A percentile compares a stretch with the other conserved stretches of the same genome.
Conservation (phyloP, 2,888 invertebrate species). For the Tricholauxania praeusta region DNA sequence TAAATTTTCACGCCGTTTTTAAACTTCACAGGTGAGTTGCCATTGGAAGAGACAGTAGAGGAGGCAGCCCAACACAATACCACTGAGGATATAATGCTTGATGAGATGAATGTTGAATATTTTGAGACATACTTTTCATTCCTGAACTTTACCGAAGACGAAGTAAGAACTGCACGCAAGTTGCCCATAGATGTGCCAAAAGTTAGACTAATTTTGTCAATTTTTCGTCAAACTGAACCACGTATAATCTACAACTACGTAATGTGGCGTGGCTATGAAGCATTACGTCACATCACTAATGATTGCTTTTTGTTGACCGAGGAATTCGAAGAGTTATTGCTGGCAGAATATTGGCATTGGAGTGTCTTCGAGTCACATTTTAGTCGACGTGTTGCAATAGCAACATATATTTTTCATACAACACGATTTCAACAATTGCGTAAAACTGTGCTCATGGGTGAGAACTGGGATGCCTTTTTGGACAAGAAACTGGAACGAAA, state of each 20-base stretch:
- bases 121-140: constrained; percentile 50
- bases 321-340: constrained; percentile 59
- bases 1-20: no score
- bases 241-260: constrained; percentile 60
- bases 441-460: constrained; percentile 48
- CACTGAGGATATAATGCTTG: constrained; percentile 40
- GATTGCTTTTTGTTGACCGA: constrained; percentile 55
- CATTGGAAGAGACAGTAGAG: not conserved
- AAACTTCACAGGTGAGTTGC: no score
- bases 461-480: constrained; percentile 58
- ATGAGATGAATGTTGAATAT: constrained; percentile 53
- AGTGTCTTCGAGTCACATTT: constrained; percentile 51
- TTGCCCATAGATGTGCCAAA: constrained; percentile 52
- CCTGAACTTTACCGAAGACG: constrained; percentile 53
- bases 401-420: constrained; percentile 59
- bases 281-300: constrained; percentile 48
- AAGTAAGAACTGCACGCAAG: constrained; percentile 53
- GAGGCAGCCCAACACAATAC: not conserved
- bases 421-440: constrained; percentile 61
- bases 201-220: constrained; percentile 49
- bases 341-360: constrained; percentile 64
- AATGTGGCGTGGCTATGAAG: constrained; percentile 58
- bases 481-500: constrained; percentile 52
- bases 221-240: constrained; percentile 54
- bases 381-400: constrained; percentile 58